Evolutionary conservation across 1,140 invertebrate genomes (phyloP).

Genomic region (Listronotus oregonensis): DNA sequence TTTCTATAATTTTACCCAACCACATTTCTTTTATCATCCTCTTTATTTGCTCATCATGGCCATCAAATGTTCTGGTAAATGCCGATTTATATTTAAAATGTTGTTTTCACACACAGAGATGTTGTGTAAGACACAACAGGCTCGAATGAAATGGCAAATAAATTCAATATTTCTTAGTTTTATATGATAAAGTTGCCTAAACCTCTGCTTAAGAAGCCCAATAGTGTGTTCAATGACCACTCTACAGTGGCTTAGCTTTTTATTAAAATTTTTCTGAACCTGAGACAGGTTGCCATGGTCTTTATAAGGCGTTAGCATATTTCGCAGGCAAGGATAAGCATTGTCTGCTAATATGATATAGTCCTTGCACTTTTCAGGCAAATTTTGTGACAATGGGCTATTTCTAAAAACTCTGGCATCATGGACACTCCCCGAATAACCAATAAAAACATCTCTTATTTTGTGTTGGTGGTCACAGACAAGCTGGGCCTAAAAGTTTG

Average conservation of each 20-base stretch:
- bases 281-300: slow-evolving; percentile 15
- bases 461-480: slow-evolving; percentile 35
- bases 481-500: slow-evolving; percentile 37
- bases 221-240: slow-evolving; percentile 35
- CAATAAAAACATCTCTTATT: slow-evolving; percentile 41
- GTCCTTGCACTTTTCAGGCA: slow-evolving; percentile 16
- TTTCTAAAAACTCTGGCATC: slow-evolving; percentile 42
- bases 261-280: slow-evolving; percentile 29
- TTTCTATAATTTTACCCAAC: no score
- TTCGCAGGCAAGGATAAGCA: slow-evolving; percentile 20
- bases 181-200: slow-evolving; percentile 29
- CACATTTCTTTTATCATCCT: no score
- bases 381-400: slow-evolving; percentile 16
- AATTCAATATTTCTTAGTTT: slow-evolving; percentile 30
- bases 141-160: slow-evolving; percentile 12
- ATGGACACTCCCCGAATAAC: slow-evolving; percentile 44
- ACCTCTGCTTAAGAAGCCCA: no score
- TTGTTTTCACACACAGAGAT: no score
- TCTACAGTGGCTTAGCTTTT: slow-evolving; percentile 23
- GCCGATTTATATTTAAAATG: no score
- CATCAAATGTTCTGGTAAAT: no score
- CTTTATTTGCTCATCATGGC: no score
- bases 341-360: slow-evolving; percentile 31
- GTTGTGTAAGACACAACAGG: neutral
- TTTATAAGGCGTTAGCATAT: slow-evolving; percentile 33